Percentiles rank a stretch among this genome's conserved stretches.
phyloP scores from a whole-genome alignment of 2,888 invertebrate species.

The Ennomos fuscantarius region DNA sequence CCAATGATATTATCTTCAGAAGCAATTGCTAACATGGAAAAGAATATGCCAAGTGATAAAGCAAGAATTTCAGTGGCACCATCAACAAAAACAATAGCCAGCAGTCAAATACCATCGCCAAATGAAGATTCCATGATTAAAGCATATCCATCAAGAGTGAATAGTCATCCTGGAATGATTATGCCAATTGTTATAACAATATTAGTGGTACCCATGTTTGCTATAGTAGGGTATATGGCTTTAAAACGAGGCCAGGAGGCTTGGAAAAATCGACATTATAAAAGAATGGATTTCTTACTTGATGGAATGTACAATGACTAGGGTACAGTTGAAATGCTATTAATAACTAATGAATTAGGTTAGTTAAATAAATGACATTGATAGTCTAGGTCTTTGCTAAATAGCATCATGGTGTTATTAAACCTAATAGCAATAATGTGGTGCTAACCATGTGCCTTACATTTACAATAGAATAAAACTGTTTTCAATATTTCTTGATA shows the following conservation, averaged over 20 bases:
- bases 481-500: no score
- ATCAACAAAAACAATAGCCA: conserved; percentile 46
- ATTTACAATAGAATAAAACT: conserved; percentile 32
- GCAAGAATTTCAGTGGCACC: conserved; percentile 41
- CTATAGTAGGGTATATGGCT: conserved; percentile 87
- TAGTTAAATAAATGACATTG: neutral
- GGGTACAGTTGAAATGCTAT: neutral
- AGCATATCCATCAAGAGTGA: conserved; percentile 50
- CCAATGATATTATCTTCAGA: conserved; percentile 63
- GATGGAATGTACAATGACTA: conserved; percentile 96
- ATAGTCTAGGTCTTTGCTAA: no score
- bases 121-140: conserved; percentile 43
- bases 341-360: conserved; percentile 3
- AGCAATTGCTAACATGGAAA: conserved; percentile 52
- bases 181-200: conserved; percentile 91
- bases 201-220: conserved; percentile 90
- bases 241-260: conserved; percentile 91
- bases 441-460: conserved; percentile 36
- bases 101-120: conserved; percentile 52
- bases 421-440: conserved; percentile 22
- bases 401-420: neutral
- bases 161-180: conserved; percentile 86
- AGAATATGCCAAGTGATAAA: conserved; percentile 39
- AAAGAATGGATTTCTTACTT: conserved; percentile 94
- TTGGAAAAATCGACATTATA: conserved; percentile 94